Conservation (phyloP, 1,140 invertebrate species). For the Drosophila suzukii region DNA sequence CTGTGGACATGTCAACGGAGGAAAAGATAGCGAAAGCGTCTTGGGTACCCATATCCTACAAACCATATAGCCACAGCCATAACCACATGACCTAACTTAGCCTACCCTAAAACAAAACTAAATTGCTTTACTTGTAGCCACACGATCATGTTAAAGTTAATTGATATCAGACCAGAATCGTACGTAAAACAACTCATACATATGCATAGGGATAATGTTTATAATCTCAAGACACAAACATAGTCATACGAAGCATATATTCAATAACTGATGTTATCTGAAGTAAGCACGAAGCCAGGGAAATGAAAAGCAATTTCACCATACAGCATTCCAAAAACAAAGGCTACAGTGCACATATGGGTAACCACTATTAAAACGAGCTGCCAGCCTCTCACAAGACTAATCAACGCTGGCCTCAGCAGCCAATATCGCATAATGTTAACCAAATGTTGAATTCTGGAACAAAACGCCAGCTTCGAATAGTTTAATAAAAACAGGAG, state of each 20-base stretch:
- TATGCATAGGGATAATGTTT: constrained; percentile 71
- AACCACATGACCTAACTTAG: constrained; percentile 11
- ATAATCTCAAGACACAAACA: constrained; percentile 23
- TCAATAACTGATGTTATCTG: constrained; percentile 45
- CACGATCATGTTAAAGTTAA: constrained; percentile 35
- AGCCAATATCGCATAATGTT: constrained; percentile 1
- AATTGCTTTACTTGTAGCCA: constrained; percentile 43
- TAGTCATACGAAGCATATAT: constrained; percentile 28
- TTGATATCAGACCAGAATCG: constrained; percentile 44
- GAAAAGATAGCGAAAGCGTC: constrained; percentile 1
- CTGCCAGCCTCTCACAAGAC: constrained; percentile 8
- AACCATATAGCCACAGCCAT: constrained; percentile 5
- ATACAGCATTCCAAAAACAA: constrained; percentile 33
- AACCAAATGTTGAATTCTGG: neutral
- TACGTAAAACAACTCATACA: constrained; percentile 65
- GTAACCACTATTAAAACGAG: constrained; percentile 5
- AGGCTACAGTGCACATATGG: constrained; percentile 12
- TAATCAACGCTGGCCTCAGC: constrained; percentile 5
- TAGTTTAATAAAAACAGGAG: constrained; percentile 6
- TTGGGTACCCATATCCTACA: constrained; percentile 3
- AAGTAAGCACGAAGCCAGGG: constrained; percentile 44
- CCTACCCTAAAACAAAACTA: constrained; percentile 19
- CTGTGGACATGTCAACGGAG: neutral
- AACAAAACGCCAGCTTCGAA: constrained; percentile 23
- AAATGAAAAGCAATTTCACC: constrained; percentile 73